A percentile compares a stretch with the other conserved stretches of the same genome.
phyloP scores from a whole-genome alignment of 2,888 invertebrate genomes.

The Chymomyza caudatula region DNA sequence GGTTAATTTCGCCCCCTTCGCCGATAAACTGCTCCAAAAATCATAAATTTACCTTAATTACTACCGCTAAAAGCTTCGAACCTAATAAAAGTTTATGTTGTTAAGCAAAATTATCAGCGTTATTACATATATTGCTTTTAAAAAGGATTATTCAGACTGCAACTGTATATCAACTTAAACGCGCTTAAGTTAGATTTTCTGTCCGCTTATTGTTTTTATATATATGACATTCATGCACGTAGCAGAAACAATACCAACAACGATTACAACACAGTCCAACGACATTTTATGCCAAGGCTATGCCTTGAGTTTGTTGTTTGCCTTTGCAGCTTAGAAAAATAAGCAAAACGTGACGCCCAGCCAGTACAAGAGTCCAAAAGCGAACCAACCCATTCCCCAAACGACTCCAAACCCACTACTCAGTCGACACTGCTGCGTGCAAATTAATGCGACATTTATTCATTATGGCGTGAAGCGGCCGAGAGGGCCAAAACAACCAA shows the following conservation, averaged over 20 bases:
- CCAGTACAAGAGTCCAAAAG: not conserved
- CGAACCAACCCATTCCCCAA: slow-evolving; percentile 6
- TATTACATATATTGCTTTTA: too few species aligned
- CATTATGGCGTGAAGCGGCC: slow-evolving; percentile 53
- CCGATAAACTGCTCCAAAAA: too few species aligned
- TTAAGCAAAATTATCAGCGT: too few species aligned
- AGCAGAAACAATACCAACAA: not conserved
- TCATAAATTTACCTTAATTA: too few species aligned
- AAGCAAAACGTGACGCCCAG: slow-evolving; percentile 32
- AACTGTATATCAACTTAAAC: not conserved
- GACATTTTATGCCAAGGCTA: slow-evolving; percentile 38
- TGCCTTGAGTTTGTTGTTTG: slow-evolving; percentile 42
- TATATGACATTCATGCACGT: slow-evolving; percentile 37
- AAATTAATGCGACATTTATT: slow-evolving; percentile 65
- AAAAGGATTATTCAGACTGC: not conserved
- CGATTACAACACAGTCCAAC: not conserved
- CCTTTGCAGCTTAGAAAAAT: slow-evolving; percentile 30
- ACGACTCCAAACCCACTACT: not conserved
- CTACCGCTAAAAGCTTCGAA: too few species aligned
- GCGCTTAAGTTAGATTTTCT: not conserved
- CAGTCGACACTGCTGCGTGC: slow-evolving; percentile 44
- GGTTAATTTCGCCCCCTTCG: too few species aligned
- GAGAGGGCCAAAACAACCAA: not conserved
- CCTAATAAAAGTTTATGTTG: too few species aligned
- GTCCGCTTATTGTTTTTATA: slow-evolving; percentile 4